Conservation (phyloP, 1,140 invertebrate species). For the Nasonia giraulti region DNA sequence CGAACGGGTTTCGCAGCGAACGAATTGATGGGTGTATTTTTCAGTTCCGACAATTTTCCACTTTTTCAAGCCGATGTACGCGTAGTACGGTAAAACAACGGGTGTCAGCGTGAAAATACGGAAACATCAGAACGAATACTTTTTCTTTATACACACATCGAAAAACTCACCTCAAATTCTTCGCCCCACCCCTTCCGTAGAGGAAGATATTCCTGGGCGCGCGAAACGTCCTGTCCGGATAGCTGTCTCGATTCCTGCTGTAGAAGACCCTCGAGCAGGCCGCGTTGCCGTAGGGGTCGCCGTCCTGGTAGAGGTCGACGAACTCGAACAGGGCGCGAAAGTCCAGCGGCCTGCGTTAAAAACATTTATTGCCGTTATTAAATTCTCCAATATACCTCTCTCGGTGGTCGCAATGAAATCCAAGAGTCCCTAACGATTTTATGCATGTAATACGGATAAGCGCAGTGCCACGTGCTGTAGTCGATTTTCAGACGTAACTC, state of each 20-base stretch:
- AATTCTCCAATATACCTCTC: neutral
- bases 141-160: no score
- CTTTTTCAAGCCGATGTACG: no score
- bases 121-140: no score
- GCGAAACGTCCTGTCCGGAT: slow-evolving; percentile 77
- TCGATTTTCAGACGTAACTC: neutral
- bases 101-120: no score
- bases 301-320: slow-evolving; percentile 89
- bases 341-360: slow-evolving; percentile 81
- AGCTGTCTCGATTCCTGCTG: slow-evolving; percentile 76
- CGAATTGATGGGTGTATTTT: no score
- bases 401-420: neutral
- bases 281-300: slow-evolving; percentile 81
- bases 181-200: slow-evolving; percentile 87
- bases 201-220: slow-evolving; percentile 88
- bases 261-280: slow-evolving; percentile 82
- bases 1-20: no score
- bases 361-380: slow-evolving; percentile 23
- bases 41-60: no score
- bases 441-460: no score
- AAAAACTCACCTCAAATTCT: slow-evolving; percentile 82
- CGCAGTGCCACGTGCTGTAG: no score
- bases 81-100: no score
- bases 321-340: slow-evolving; percentile 93
- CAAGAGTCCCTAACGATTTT: neutral